phyloP scores from a whole-genome alignment of 2,888 invertebrate genomes.

The Podabrus alpinus region DNA sequence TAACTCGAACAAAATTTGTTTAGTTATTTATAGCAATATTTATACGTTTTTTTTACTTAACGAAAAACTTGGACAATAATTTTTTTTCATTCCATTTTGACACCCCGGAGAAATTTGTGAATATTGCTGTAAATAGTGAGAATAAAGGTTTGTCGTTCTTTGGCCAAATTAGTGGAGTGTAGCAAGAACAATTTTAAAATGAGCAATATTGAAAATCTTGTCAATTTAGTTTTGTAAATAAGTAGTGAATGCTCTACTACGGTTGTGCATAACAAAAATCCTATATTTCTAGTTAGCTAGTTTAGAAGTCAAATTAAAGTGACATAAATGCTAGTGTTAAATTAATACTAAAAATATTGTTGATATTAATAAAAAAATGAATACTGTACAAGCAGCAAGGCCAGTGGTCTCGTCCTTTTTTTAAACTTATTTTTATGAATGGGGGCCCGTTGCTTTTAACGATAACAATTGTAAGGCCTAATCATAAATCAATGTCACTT shows the following conservation, averaged over 20 bases:
- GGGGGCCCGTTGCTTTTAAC: not conserved
- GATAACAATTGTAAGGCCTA: not conserved
- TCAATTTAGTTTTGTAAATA: slow-evolving; percentile 36
- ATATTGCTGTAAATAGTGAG: slow-evolving; percentile 18
- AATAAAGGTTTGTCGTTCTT: slow-evolving; percentile 9
- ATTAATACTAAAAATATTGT: not conserved
- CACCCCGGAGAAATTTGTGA: not conserved
- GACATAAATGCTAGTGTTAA: not conserved
- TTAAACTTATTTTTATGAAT: not conserved
- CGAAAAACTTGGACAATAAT: not conserved
- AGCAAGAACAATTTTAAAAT: slow-evolving; percentile 28
- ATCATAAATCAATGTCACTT: not conserved
- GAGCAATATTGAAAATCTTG: slow-evolving; percentile 36
- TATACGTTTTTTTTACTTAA: not conserved
- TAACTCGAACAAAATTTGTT: not conserved
- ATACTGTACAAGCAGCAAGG: not conserved
- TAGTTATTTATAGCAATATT: not conserved
- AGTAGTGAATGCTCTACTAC: slow-evolving; percentile 34
- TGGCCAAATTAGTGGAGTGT: slow-evolving; percentile 16
- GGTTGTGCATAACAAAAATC: slow-evolving; percentile 35
- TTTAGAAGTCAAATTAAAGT: not conserved
- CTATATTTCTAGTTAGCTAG: slow-evolving; percentile 18
- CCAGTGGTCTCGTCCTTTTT: not conserved
- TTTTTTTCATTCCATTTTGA: not conserved
- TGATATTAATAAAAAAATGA: not conserved